Conservation (phyloP, 1,140 invertebrate species). For the Platorchestia sp. region DNA sequence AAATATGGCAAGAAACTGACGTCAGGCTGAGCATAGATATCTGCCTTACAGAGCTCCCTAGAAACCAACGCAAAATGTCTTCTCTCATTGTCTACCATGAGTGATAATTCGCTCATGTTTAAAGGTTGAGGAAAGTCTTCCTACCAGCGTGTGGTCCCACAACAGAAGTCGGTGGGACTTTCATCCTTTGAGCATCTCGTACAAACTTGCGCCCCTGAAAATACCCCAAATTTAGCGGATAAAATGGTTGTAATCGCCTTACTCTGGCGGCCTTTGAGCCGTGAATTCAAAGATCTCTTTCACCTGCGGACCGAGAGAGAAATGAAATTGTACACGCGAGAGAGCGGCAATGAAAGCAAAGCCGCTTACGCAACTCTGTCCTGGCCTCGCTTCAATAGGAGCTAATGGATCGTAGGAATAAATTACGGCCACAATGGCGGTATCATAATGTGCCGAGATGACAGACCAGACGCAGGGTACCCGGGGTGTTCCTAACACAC, state of each 20-base stretch:
- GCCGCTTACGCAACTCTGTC: background rate
- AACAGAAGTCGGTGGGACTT: background rate
- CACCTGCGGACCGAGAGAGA: background rate
- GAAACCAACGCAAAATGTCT: no score
- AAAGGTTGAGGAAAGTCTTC: background rate
- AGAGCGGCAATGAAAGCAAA: background rate
- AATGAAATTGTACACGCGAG: background rate
- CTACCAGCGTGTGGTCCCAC: background rate
- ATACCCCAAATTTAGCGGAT: background rate
- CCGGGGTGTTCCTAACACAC: background rate
- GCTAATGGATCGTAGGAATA: constrained; percentile 26
- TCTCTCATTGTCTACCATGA: background rate
- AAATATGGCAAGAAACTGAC: no score
- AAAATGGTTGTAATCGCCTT: constrained; percentile 17
- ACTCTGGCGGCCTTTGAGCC: background rate
- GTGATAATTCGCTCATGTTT: background rate
- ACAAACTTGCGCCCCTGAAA: background rate
- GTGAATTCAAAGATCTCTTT: background rate
- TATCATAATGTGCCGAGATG: background rate
- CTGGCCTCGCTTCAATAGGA: background rate
- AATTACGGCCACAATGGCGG: background rate
- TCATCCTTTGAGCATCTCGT: background rate
- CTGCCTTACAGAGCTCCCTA: no score
- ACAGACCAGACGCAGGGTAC: background rate
- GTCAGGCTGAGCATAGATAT: no score